Conservation (phyloP, 2,888 invertebrate species). For the Scelioninae gen. 1 region DNA sequence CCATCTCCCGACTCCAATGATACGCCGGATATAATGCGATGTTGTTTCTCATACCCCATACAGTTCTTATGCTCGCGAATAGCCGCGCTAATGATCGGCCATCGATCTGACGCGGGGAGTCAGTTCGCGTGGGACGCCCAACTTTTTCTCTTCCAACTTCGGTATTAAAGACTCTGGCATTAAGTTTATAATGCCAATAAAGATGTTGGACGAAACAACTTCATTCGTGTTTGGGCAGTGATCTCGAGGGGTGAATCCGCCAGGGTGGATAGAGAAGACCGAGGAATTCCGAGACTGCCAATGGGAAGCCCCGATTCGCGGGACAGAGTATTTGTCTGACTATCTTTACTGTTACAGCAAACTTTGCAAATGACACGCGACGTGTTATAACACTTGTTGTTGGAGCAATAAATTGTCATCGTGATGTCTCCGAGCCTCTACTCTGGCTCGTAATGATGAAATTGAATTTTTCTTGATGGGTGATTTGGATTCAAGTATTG, state of each 20-base stretch:
- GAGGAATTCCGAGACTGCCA: constrained; percentile 14
- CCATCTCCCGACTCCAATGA: constrained; percentile 80
- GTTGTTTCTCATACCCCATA: constrained; percentile 76
- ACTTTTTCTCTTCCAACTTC: constrained; percentile 11
- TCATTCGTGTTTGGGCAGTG: constrained; percentile 1
- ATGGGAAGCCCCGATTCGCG: not conserved
- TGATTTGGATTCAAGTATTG: too few relatives aligned
- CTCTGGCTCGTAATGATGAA: constrained; percentile 1
- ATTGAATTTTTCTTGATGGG: constrained; percentile 14
- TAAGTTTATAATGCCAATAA: constrained; percentile 37
- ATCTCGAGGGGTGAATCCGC: not conserved
- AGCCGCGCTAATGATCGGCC: constrained; percentile 44
- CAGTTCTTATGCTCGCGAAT: constrained; percentile 47
- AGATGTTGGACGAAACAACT: constrained; percentile 19
- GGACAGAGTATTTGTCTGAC: constrained; percentile 16
- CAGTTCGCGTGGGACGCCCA: too few relatives aligned
- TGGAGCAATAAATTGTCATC: constrained; percentile 10
- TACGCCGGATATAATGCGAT: constrained; percentile 78
- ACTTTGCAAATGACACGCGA: constrained; percentile 39
- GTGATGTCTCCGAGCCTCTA: constrained; percentile 1
- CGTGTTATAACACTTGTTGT: constrained; percentile 40
- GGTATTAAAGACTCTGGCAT: constrained; percentile 22
- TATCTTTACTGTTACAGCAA: constrained; percentile 29
- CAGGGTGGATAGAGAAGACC: too few relatives aligned
- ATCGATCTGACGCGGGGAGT: constrained; percentile 38